phyloP scores from a whole-genome alignment of 2,888 invertebrate genomes.

The Microctonus hyperodae region DNA sequence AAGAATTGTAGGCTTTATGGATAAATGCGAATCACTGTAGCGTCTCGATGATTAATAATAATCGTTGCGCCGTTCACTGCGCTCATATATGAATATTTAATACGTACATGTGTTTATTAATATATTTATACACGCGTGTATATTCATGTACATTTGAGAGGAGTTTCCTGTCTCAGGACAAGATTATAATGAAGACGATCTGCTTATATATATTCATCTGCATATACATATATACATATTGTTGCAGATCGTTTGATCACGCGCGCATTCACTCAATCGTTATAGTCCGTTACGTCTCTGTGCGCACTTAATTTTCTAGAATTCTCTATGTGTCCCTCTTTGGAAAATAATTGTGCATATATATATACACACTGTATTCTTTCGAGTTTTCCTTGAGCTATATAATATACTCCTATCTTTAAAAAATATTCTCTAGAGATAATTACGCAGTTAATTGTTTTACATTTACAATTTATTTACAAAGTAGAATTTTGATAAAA shows the following conservation, averaged over 20 bases:
- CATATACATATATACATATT: neutral
- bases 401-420: neutral
- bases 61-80: constrained; percentile 27
- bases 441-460: neutral
- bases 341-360: neutral
- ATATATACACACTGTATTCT: neutral
- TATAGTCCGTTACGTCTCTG: constrained; percentile 19
- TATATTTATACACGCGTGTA: neutral
- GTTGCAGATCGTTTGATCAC: constrained; percentile 19
- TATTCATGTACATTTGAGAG: too few relatives aligned
- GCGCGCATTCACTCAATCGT: constrained; percentile 6
- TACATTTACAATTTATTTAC: neutral
- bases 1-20: constrained; percentile 19
- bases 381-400: constrained; percentile 22
- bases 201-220: too few relatives aligned
- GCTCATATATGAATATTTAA: constrained; percentile 7
- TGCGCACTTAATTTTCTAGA: constrained; percentile 24
- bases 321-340: constrained; percentile 18
- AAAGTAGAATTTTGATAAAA: neutral
- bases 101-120: neutral
- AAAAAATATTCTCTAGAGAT: neutral
- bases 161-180: neutral
- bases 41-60: constrained; percentile 36
- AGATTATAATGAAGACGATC: neutral
- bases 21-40: constrained; percentile 33